Percentiles rank a stretch among this genome's conserved stretches.
Evolutionary conservation across 1,140 invertebrate genomes (phyloP).

Genomic region (Trypoxylus dichotomus): DNA sequence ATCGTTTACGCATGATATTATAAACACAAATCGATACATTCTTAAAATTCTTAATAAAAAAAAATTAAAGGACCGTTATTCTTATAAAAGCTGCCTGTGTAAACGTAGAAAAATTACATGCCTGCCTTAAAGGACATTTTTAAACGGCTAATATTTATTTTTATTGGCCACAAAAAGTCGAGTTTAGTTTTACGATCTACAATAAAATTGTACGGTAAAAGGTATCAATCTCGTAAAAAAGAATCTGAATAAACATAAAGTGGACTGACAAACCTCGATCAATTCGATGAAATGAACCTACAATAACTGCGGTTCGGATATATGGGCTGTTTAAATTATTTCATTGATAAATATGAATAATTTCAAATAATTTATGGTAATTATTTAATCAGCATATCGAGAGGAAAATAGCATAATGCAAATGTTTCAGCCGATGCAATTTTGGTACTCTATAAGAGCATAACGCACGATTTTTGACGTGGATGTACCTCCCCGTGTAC

Average conservation of each 20-base stretch:
- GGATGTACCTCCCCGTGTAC: conserved; percentile 27
- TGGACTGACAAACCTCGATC: conserved; percentile 12
- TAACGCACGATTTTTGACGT: conserved; percentile 20
- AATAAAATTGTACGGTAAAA: conserved; percentile 23
- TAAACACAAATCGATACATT: neutral
- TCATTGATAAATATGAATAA: neutral
- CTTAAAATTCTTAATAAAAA: neutral
- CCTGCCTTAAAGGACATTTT: conserved; percentile 14
- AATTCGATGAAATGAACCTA: neutral
- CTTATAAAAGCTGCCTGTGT: neutral
- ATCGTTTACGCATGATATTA: neutral
- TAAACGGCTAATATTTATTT: conserved; percentile 23
- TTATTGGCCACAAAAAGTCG: conserved; percentile 25
- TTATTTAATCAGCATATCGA: no score
- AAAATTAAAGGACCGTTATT: neutral
- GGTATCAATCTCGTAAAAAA: conserved; percentile 24
- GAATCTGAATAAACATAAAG: conserved; percentile 18
- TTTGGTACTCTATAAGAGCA: neutral
- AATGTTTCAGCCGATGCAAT: neutral
- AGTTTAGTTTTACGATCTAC: conserved; percentile 21
- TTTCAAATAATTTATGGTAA: no score
- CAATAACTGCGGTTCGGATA: neutral
- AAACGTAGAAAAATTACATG: neutral
- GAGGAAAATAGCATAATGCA: neutral
- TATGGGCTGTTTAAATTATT: neutral